Base-by-base conservation (phyloP, 2,888 invertebrate species). In the Tetropium fuscum region DNA sequence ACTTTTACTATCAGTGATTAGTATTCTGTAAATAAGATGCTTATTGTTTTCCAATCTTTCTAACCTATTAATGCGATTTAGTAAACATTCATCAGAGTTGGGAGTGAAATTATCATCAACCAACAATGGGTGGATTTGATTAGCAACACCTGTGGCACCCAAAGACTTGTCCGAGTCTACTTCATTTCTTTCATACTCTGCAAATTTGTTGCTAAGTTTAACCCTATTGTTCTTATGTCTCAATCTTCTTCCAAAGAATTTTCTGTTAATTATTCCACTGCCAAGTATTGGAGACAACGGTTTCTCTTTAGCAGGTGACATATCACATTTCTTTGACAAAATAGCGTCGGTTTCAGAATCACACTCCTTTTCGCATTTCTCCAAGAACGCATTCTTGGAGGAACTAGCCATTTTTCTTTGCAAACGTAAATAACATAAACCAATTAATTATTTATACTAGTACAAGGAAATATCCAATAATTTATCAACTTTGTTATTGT, bases 271-370 rank as follows among this genome's bases (percentile, higher is more conserved):
- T 57, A 55, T 68, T 47, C 69, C 66, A 15, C 60, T 70, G 41
- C 61, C 70, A 53, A 77, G 65, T 41, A 76, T 64, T 16, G 78
- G 78, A 13, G 78, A 78, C 34, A 74, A 55, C 1, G 74, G 71
- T 47, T 60, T 65, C 13, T 71, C 68, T 19, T 22, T 30, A 10
- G n/a, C 5, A 30, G 45, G 34, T 22, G 34, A 19, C 6, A 25
- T 20, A 41, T 15, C 16, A 27, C 6, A 18, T 11, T 36, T 36
- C 27, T 53, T 48, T 16, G 25, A 56, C 7, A 64, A 18, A 18
- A 40, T 54, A 19, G 43, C 43, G 16, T 47, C 48, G 2, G 58
- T 44, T 57, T 62, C 62, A 13, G 4, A 15, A 15, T 62, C 60
- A 32, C n/a, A n/a, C n/a, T n/a, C n/a, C n/a, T n/a, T n/a, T n/a